Base-by-base conservation (phyloP, 2,888 invertebrate genomes). In the Caenorhabditis wallacei region DNA sequence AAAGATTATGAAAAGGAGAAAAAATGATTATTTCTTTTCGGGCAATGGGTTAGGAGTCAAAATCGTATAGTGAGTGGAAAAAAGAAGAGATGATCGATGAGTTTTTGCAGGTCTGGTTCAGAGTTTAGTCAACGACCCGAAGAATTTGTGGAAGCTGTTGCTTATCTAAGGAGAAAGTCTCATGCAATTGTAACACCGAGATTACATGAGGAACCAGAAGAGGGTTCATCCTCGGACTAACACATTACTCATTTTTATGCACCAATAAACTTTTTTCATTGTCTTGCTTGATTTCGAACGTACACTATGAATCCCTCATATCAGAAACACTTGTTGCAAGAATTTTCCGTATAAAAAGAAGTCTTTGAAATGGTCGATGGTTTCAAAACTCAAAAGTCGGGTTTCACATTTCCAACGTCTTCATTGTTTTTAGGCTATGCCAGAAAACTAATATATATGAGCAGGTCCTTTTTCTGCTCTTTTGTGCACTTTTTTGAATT, bases 91-190 rank as follows among this genome's bases (percentile, higher is more conserved):
- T 79, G 79, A 78, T 78, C 54, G 64, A 79, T 64, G 79, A 20
- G 54, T 71, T 54, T 69, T 61, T 80, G 35, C 72, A 80, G 82
- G 54, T 78, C 82, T 11, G 72, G 72, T 63, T 78, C 78, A 16
- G 78, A 68, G 26, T 63, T 69, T 35, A 66, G 68, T n/a, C 72
- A 74, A 56, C 68, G 76, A 53, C 82, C 85, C 3, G 86, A 86
- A 22, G 81, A 88, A 53, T 86, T 88, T 30, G 89, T 85, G n/a
- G 86, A 86, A 63, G 89, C 89, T 37, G 87, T 89, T 46, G 88
- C 86, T 20, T 89, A 89, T 75, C 59, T 89, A 57, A 78, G 89
- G 10, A 75, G 89, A 54, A 88, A 88, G 78, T 89, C 89, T 13
- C 59, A 85, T 35, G 88, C 84, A 26, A 75, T 80, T 48, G 74